Conservation (phyloP, 1,140 invertebrate species). For the Drosophila eugracilis region DNA sequence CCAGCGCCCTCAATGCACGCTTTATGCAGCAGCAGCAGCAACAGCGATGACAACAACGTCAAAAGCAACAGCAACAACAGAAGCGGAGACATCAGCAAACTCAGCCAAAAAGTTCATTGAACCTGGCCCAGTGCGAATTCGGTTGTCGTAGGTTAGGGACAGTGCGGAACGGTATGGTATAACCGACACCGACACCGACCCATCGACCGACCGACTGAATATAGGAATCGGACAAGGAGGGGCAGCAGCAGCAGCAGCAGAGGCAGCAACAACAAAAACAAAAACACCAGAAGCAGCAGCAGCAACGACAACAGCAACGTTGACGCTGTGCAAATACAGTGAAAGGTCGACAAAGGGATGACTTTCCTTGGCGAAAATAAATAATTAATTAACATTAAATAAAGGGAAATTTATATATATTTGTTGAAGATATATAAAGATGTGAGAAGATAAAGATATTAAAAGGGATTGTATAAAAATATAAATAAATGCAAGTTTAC, state of each 20-base stretch:
- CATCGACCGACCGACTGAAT: slow-evolving; percentile 57
- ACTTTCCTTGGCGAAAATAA: not conserved
- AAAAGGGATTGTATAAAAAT: no score
- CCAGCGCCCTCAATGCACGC: slow-evolving; percentile 80
- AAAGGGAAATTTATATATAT: not conserved
- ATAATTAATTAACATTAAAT: not conserved
- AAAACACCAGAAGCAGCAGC: slow-evolving; percentile 22
- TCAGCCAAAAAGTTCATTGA: slow-evolving; percentile 81
- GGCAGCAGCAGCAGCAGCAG: slow-evolving; percentile 46
- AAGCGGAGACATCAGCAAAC: slow-evolving; percentile 49
- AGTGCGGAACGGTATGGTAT: slow-evolving; percentile 4
- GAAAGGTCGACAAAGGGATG: not conserved
- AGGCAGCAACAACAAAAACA: slow-evolving; percentile 17
- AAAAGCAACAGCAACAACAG: slow-evolving; percentile 30
- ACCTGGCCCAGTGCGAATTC: slow-evolving; percentile 82
- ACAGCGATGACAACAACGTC: slow-evolving; percentile 60
- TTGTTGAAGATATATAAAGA: not conserved
- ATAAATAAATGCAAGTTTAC: no score
- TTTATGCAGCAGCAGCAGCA: slow-evolving; percentile 69
- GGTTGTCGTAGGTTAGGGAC: slow-evolving; percentile 78
- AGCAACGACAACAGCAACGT: slow-evolving; percentile 27
- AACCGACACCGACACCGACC: slow-evolving; percentile 57
- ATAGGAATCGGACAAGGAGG: slow-evolving; percentile 46
- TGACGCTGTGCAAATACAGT: slow-evolving; percentile 73
- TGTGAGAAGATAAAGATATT: not conserved